phyloP scores from a whole-genome alignment of 2,797 vertebrate species.

The Ibycter americanus region DNA sequence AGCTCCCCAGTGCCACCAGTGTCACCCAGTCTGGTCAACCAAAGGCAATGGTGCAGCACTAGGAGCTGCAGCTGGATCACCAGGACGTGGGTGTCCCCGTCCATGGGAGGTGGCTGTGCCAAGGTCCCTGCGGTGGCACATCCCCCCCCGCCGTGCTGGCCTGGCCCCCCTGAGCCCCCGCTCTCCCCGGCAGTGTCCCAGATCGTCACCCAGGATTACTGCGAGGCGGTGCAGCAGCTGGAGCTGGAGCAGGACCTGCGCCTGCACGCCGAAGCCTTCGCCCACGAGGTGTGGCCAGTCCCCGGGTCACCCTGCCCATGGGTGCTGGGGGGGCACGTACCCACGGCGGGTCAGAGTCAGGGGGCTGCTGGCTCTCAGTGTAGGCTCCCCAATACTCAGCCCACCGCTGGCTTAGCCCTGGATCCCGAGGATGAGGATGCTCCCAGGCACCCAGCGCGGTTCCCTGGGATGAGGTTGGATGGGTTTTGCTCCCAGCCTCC shows the following conservation, averaged over 20 bases:
- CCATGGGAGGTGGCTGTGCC: not conserved
- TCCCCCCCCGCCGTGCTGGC: accelerated
- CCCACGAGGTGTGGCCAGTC: slow-evolving; percentile 79
- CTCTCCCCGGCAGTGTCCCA: slow-evolving; percentile 73
- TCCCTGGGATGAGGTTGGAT: accelerated
- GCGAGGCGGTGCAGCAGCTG: slow-evolving; percentile 78
- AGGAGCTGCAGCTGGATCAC: not conserved
- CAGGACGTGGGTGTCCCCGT: accelerated
- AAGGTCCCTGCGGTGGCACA: not conserved
- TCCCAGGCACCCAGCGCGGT: accelerated
- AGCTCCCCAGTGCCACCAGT: not conserved
- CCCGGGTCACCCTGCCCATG: not conserved
- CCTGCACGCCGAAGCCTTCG: slow-evolving; percentile 80
- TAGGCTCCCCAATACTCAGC: too few species aligned
- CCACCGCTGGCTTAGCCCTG: not conserved
- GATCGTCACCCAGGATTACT: slow-evolving; percentile 80
- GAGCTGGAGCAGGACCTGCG: slow-evolving; percentile 83
- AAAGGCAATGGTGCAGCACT: not conserved
- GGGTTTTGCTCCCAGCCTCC: not conserved
- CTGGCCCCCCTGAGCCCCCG: too few species aligned
- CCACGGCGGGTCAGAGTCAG: accelerated
- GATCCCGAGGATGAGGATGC: not conserved
- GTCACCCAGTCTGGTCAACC: not conserved
- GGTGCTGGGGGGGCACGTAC: not conserved
- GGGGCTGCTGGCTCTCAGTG: not conserved